A percentile compares a stretch with the other conserved stretches of the same genome.
Conservation (phyloP, 2,113 vertebrate genomes). For the Leucosticte australis region DNA sequence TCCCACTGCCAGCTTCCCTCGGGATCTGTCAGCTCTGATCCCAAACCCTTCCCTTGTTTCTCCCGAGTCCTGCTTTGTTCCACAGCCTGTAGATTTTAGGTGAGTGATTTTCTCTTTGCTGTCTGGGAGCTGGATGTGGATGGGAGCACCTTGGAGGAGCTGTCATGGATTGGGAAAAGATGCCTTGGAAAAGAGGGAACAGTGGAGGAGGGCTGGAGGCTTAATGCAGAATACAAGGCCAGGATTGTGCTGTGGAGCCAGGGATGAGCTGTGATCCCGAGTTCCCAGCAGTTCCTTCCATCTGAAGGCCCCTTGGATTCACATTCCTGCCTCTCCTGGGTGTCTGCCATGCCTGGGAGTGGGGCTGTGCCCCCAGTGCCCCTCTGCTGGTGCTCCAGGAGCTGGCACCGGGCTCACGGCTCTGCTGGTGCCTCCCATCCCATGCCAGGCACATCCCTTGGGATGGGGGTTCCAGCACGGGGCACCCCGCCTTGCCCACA, state of each 20-base stretch:
- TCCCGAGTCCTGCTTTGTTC: neutral
- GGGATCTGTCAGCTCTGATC: neutral
- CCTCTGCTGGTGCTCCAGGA: neutral
- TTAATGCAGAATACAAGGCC: fast-evolving
- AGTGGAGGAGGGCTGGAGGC: neutral
- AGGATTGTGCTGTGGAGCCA: fast-evolving
- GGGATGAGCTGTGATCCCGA: fast-evolving
- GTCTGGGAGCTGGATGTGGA: fast-evolving
- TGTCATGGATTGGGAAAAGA: neutral
- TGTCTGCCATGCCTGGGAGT: fast-evolving
- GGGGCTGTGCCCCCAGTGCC: neutral
- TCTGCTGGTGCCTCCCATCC: fast-evolving
- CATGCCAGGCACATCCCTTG: fast-evolving
- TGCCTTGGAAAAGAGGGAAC: neutral
- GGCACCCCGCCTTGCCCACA: fast-evolving
- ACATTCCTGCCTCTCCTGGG: neutral
- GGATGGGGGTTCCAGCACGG: neutral
- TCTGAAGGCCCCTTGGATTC: neutral
- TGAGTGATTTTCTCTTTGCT: neutral
- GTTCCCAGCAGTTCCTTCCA: neutral
- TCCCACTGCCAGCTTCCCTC: neutral
- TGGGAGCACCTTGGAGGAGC: neutral
- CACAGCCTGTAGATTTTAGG: neutral
- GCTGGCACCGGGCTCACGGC: fast-evolving
- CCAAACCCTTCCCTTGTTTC: neutral